Conservation (phyloP, 92 coral and sea anemone species). For the Epizoanthus scotinus region DNA sequence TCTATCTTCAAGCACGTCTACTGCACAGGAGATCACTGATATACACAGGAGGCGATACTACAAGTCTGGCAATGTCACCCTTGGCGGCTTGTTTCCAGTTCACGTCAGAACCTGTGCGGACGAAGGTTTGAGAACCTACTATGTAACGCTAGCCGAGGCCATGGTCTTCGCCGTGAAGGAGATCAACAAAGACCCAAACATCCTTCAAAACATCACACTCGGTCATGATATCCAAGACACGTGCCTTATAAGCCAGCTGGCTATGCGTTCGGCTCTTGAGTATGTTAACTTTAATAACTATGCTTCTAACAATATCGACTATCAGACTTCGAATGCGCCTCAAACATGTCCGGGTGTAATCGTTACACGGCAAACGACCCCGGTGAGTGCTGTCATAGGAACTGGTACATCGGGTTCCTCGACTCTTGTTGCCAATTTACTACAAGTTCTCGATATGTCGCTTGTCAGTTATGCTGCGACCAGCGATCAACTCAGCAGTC, state of each 20-base stretch:
- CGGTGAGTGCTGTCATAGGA: conserved; percentile 68
- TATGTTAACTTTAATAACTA: conserved; percentile 67
- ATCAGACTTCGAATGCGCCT: conserved; percentile 21
- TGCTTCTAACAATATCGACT: conserved; percentile 36
- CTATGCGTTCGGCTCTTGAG: conserved; percentile 78
- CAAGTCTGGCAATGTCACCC: conserved; percentile 70
- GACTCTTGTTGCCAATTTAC: conserved; percentile 66
- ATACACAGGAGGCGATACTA: conserved; percentile 35
- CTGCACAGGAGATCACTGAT: conserved; percentile 26
- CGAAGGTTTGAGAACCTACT: conserved; percentile 52
- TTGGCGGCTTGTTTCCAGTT: conserved; percentile 91
- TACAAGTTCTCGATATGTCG: conserved; percentile 74
- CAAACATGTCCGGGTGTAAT: conserved; percentile 40
- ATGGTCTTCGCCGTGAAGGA: conserved; percentile 85
- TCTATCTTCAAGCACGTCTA: background rate
- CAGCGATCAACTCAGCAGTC: conserved; percentile 79
- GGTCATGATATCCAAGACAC: conserved; percentile 86
- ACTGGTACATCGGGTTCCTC: conserved; percentile 73
- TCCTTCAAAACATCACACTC: conserved; percentile 74
- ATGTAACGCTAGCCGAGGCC: conserved; percentile 83
- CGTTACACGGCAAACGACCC: conserved; percentile 28
- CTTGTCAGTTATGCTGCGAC: conserved; percentile 91
- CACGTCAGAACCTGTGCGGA: conserved; percentile 56
- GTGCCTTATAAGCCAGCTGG: conserved; percentile 52
- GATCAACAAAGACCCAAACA: conserved; percentile 61